Evolutionary conservation across 2,888 invertebrate species (phyloP).

Genomic region (Callyntrura sp.): DNA sequence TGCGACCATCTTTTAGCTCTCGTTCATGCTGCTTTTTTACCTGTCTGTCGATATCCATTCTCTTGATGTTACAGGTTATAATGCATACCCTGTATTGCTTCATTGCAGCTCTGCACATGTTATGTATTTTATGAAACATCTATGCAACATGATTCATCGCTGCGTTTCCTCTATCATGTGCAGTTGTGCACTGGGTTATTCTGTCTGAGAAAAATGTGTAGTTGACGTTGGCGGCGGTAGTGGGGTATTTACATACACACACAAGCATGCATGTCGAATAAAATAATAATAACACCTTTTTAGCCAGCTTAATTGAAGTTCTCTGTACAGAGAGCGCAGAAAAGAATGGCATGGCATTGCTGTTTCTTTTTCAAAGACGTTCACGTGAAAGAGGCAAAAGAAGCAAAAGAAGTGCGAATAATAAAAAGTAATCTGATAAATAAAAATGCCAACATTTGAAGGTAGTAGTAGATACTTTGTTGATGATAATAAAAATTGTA

Average conservation of each 20-base stretch:
- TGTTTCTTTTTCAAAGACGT: constrained; percentile 40
- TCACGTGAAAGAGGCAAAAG: constrained; percentile 62
- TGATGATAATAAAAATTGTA: too few species aligned
- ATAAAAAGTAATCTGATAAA: constrained; percentile 39
- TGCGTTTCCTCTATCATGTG: not conserved
- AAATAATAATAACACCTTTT: too few species aligned
- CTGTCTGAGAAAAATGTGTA: not conserved
- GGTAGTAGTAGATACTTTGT: not conserved
- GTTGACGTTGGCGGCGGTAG: not conserved
- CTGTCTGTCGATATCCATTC: constrained; percentile 9
- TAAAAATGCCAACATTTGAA: not conserved
- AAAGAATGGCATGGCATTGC: not conserved
- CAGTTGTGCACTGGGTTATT: too few species aligned
- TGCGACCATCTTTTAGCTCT: constrained; percentile 27
- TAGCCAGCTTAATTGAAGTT: not conserved
- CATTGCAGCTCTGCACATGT: not conserved
- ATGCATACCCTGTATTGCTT: not conserved
- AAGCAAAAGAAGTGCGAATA: constrained; percentile 55
- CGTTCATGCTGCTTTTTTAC: constrained; percentile 4
- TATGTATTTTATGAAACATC: not conserved
- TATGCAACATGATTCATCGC: not conserved
- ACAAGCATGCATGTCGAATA: not conserved
- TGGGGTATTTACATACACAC: not conserved
- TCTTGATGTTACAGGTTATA: constrained; percentile 31
- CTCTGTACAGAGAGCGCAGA: not conserved